Evolutionary conservation across 2,888 invertebrate species (phyloP).

Genomic region (Lamellibrachia satsuma): DNA sequence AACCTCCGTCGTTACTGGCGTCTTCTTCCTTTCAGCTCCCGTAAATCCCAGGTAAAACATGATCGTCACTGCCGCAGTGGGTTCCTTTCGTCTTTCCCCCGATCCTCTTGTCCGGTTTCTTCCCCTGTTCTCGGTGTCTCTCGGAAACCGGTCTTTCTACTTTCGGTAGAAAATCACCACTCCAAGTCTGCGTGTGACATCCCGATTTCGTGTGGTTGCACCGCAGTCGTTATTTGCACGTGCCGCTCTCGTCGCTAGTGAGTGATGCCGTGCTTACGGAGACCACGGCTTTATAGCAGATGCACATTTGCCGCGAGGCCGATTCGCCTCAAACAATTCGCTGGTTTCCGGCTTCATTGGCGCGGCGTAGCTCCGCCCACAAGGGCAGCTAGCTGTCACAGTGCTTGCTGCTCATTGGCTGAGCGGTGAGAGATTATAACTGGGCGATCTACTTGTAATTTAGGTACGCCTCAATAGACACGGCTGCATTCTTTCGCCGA

Average conservation of each 20-base stretch:
- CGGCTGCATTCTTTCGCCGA: background rate
- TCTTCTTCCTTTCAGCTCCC: background rate
- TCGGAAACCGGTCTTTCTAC: background rate
- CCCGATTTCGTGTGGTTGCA: background rate
- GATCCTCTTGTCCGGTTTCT: background rate
- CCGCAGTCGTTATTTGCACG: background rate
- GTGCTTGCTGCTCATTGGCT: background rate
- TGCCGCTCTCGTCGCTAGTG: background rate
- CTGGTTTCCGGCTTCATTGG: background rate
- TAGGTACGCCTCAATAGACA: background rate
- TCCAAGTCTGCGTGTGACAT: background rate
- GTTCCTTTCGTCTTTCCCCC: background rate
- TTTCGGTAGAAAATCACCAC: background rate
- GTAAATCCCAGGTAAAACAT: constrained; percentile 17
- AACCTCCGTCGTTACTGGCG: background rate
- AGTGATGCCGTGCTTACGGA: background rate
- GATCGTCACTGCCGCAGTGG: background rate
- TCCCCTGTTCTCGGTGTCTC: background rate
- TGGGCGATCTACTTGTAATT: background rate
- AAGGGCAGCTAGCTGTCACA: background rate
- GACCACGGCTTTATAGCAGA: background rate
- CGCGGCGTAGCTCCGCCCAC: background rate
- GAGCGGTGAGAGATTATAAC: background rate
- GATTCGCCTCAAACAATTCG: background rate
- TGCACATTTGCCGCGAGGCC: background rate